A percentile compares a stretch with the other conserved stretches of the same genome.
Evolutionary conservation across 1,140 invertebrate genomes (phyloP).

Genomic region (Drosophila guanche): DNA sequence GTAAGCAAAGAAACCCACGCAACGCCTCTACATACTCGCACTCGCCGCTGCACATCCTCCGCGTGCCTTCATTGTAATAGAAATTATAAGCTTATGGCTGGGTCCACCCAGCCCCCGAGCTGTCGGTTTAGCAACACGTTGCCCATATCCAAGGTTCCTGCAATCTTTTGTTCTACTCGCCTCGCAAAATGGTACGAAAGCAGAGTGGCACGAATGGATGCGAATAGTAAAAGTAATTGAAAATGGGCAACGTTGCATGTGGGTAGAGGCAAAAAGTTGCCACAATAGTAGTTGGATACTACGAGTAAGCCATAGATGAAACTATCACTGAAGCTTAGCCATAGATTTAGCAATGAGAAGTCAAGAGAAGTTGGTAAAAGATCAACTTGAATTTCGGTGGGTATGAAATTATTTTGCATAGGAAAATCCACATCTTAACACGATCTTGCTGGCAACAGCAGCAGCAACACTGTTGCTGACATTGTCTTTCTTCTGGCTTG

Average conservation of each 20-base stretch:
- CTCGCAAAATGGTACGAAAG: constrained; percentile 11
- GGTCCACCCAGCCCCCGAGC: constrained; percentile 4
- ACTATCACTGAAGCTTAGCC: neutral
- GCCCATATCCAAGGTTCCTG: constrained; percentile 54
- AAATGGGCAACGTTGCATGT: constrained; percentile 36
- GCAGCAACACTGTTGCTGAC: no score
- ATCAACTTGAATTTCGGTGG: no score
- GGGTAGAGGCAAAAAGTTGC: neutral
- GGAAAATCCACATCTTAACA: no score
- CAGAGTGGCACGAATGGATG: neutral
- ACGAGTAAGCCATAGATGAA: no score
- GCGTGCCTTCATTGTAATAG: constrained; percentile 71
- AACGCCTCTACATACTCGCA: constrained; percentile 31
- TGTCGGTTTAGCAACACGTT: constrained; percentile 80
- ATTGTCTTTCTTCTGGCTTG: constrained; percentile 6
- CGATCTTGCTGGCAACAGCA: no score
- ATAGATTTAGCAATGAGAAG: no score
- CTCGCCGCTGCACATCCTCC: constrained; percentile 17
- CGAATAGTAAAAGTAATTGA: constrained; percentile 25
- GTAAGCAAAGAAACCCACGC: constrained; percentile 28
- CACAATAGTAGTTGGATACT: neutral
- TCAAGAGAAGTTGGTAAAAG: no score
- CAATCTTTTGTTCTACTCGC: constrained; percentile 49
- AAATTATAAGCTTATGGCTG: constrained; percentile 70
- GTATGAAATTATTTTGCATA: no score